Percentiles rank a stretch among this genome's conserved stretches.
Conservation (phyloP, 2,797 vertebrate genomes). For the Odontamblyopus rebecca region DNA sequence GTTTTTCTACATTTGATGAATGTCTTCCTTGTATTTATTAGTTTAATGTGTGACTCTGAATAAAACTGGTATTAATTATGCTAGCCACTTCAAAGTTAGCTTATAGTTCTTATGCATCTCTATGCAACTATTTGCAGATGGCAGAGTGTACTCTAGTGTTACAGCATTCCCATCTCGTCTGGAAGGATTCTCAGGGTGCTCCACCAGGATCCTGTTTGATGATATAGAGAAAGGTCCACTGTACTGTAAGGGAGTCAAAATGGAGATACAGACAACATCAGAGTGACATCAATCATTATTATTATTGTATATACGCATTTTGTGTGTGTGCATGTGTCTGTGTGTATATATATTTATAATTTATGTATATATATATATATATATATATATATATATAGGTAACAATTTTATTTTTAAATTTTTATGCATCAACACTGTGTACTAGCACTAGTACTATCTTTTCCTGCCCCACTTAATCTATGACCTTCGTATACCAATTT, state of each 20-base stretch:
- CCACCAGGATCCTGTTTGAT: not conserved
- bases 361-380: no score
- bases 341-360: no score
- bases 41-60: conserved; percentile 4
- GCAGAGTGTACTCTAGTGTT: not conserved
- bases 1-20: conserved; percentile 13
- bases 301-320: no score
- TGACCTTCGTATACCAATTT: conserved; percentile 23
- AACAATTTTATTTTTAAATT: not conserved
- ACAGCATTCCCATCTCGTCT: not conserved
- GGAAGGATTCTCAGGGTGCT: not conserved
- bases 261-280: not conserved
- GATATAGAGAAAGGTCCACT: not conserved
- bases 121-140: not conserved
- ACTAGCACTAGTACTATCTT: not conserved
- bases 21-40: conserved; percentile 10
- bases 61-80: conserved; percentile 2
- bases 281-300: not conserved
- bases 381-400: not conserved
- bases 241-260: not conserved
- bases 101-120: not conserved
- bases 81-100: not conserved
- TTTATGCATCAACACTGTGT: not conserved
- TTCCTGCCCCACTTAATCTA: conserved; percentile 1
- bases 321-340: no score